Evolutionary conservation across 2,888 invertebrate genomes (phyloP), one percentile per base, ranked within the genome.

Genomic region (Euclidia mi): DNA sequence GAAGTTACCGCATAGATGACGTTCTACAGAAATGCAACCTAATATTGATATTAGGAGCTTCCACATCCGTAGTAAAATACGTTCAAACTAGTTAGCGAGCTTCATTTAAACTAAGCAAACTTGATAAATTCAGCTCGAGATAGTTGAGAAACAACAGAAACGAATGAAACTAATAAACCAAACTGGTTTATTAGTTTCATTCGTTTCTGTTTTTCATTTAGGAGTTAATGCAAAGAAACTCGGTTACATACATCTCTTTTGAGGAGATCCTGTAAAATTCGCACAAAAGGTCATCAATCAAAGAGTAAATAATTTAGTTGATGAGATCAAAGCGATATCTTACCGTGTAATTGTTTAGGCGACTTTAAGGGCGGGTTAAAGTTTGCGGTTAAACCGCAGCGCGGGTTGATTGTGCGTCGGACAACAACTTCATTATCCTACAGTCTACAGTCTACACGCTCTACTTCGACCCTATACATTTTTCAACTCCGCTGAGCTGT

Each of bases 261-360:
- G 38, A 44, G 43, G 43, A 15, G 47, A 43, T 40, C 45, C 59
- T 66, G 56, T 55, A 47, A 68, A 76, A 69, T 70, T 69, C 46
- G 40, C 50, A 56, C 52, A 55, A 76, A 71, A 75, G 67, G 71
- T 72, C 59, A 69, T 77, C 73, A 79, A 81, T 81, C 74, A 78
- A 71, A 81, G 76, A 73, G 76, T 78, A 76, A 71, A 74, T 68
- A 76, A 77, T 76, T 78, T 79, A 75, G 74, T 76, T 73, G 60
- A 59, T 42, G 76, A 78, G 78, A 83, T 85, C 82, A 84, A 85
- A 84, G 83, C 60, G 50, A 67, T 73, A 71, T 73, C 71, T 72
- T 65, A 61, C 56, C 59, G 49, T 63, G 59, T 76, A 65, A 71
- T 73, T 71, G 70, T 70, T 73, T 69, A 59, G 62, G 59, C 56